Evolutionary conservation across 2,888 invertebrate genomes (phyloP).

Genomic region (Drosophila flavopinicola): DNA sequence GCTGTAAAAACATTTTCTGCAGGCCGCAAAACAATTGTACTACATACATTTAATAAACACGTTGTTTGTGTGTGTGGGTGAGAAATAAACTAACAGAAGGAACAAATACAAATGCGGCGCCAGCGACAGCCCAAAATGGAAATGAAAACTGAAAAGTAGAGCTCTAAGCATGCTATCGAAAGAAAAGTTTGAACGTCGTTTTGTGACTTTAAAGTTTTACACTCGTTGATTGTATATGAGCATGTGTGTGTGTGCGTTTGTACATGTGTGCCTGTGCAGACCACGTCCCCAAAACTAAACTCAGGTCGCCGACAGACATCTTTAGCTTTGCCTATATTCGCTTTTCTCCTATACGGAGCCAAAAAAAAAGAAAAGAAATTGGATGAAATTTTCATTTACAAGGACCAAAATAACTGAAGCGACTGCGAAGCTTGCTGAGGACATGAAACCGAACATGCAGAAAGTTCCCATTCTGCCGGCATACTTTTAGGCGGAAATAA

Average conservation of each 20-base stretch:
- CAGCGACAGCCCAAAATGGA: constrained; percentile 36
- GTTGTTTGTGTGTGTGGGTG: constrained; percentile 35
- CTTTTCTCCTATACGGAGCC: neutral
- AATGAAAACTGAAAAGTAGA: constrained; percentile 28
- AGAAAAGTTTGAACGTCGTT: constrained; percentile 44
- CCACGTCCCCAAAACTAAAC: constrained; percentile 15
- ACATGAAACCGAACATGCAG: constrained; percentile 11
- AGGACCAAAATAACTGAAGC: constrained; percentile 47
- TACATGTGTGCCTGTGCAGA: neutral
- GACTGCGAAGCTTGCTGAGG: constrained; percentile 6
- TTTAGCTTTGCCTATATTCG: constrained; percentile 22
- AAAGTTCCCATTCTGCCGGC: constrained; percentile 21
- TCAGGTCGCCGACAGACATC: constrained; percentile 12
- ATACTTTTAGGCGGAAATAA: constrained; percentile 64
- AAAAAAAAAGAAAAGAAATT: neutral
- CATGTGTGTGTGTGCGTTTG: constrained; percentile 2
- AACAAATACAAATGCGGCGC: constrained; percentile 25
- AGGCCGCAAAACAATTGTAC: constrained; percentile 67
- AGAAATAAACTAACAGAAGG: constrained; percentile 37
- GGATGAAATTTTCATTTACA: constrained; percentile 59
- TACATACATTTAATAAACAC: constrained; percentile 72
- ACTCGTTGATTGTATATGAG: constrained; percentile 5
- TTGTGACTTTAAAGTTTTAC: constrained; percentile 55
- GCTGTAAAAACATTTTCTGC: constrained; percentile 47
- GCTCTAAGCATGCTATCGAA: constrained; percentile 49